Conservation (phyloP, 2,888 invertebrate genomes). For the Pegoplata infirma region DNA sequence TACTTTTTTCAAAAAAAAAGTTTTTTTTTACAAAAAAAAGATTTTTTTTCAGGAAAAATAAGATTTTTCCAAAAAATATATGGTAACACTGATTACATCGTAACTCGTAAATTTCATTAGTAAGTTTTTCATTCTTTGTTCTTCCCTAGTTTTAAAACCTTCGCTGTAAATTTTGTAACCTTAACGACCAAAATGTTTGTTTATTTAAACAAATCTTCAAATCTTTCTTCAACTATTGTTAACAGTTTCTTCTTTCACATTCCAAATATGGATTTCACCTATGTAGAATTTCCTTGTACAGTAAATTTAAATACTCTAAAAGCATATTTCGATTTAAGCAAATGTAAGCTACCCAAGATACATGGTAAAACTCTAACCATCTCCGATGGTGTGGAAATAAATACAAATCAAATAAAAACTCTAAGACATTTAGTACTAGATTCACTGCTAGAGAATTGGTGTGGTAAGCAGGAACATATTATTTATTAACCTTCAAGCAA, state of each 20-base stretch:
- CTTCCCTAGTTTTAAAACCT: no score
- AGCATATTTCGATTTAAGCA: conserved; percentile 71
- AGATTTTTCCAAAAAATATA: no score
- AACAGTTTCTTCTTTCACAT: neutral
- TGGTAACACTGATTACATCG: no score
- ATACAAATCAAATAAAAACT: conserved; percentile 69
- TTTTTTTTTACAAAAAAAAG: no score
- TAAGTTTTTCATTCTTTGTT: no score
- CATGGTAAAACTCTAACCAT: conserved; percentile 66
- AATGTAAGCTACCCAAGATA: conserved; percentile 68
- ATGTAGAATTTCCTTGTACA: conserved; percentile 74
- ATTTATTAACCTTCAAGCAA: neutral
- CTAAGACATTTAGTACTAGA: conserved; percentile 75
- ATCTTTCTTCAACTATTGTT: conserved; percentile 3
- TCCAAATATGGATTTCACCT: conserved; percentile 71
- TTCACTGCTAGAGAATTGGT: conserved; percentile 74
- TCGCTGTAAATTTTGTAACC: neutral
- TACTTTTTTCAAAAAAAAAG: no score
- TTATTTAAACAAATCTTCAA: neutral
- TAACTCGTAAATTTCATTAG: no score
- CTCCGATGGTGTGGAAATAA: conserved; percentile 6
- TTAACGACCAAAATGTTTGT: neutral
- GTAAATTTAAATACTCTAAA: conserved; percentile 75
- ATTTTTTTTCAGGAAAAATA: no score
- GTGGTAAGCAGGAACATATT: conserved; percentile 67